These are phyloP conservation scores for Danio aesculapii DNA, from an alignment of 2,797 vertebrate species.

Conservation along the genomic window DNA sequence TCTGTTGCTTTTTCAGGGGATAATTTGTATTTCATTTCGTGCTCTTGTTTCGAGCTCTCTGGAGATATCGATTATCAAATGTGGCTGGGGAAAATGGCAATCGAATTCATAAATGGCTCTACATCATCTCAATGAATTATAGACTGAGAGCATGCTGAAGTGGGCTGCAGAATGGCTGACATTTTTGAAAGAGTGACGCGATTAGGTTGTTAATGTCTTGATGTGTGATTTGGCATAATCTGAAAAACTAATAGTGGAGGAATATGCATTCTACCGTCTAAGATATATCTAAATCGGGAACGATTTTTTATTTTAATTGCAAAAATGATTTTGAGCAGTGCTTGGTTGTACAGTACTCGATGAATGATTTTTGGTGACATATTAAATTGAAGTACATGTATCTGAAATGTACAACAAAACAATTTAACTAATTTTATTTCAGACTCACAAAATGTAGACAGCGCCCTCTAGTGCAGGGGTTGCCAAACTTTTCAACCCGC, in stretches of 20 bases:
- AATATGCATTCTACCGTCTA: not conserved
- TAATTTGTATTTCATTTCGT: slow-evolving; percentile 12
- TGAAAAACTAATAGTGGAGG: slow-evolving; percentile 13
- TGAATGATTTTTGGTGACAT: no score
- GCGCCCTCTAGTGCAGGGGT: no score
- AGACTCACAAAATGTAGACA: no score
- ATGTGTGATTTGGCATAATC: not conserved
- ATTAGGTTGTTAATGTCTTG: slow-evolving; percentile 25
- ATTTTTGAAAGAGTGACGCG: slow-evolving; percentile 2
- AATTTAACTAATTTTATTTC: no score
- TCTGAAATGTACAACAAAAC: no score
- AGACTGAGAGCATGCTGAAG: not conserved
- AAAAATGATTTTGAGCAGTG: not conserved
- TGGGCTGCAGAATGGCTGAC: not conserved
- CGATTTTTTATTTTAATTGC: not conserved
- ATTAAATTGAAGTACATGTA: no score
- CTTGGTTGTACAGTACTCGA: not conserved
- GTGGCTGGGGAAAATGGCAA: slow-evolving; percentile 6
- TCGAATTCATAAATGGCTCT: slow-evolving; percentile 35
- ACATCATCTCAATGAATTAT: slow-evolving; percentile 37
- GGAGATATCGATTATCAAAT: slow-evolving; percentile 34
- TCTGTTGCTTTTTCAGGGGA: not conserved
- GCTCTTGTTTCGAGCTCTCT: slow-evolving; percentile 8
- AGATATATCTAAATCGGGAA: not conserved
- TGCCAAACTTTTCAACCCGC: no score